A percentile compares a stretch with the other conserved stretches of the same genome.
These are phyloP conservation scores for Otocyon megalotis DNA, from an alignment of 2,113 vertebrate genomes.

Conservation along the genomic window DNA sequence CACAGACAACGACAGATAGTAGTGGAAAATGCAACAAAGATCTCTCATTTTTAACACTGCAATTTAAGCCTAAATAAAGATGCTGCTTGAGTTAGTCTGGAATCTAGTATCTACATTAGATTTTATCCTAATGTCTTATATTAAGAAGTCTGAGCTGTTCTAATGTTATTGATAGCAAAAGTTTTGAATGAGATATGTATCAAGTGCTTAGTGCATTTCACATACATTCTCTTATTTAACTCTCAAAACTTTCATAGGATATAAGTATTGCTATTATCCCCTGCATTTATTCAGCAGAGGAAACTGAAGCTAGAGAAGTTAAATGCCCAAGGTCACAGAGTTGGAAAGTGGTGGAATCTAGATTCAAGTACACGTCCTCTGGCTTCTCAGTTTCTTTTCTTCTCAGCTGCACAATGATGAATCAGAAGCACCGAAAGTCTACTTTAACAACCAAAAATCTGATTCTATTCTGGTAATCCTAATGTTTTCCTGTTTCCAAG, in stretches of 20 bases:
- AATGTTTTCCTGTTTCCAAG: not conserved
- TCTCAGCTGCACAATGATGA: too few species aligned
- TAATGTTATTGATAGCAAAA: not conserved
- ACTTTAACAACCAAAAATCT: not conserved
- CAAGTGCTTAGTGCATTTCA: not conserved
- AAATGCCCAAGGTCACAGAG: not conserved
- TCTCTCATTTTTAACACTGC: not conserved
- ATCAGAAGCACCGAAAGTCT: not conserved
- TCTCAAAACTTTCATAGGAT: not conserved
- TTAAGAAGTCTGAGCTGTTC: not conserved
- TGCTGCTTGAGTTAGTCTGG: not conserved
- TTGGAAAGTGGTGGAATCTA: not conserved
- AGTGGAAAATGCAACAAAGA: not conserved
- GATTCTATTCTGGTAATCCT: not conserved
- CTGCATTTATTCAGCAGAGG: not conserved
- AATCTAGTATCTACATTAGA: not conserved
- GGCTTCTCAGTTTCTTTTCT: not conserved
- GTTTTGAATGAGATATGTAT: not conserved
- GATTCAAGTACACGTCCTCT: not conserved
- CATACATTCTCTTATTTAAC: not conserved
- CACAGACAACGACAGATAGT: not conserved
- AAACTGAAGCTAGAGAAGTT: not conserved
- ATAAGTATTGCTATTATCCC: not conserved
- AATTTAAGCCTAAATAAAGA: constrained; percentile 16
- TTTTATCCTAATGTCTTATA: constrained; percentile 27